These are phyloP conservation scores for Drymodes brunneopygia DNA, from an alignment of 2,113 vertebrate species.

Conservation along the genomic window DNA sequence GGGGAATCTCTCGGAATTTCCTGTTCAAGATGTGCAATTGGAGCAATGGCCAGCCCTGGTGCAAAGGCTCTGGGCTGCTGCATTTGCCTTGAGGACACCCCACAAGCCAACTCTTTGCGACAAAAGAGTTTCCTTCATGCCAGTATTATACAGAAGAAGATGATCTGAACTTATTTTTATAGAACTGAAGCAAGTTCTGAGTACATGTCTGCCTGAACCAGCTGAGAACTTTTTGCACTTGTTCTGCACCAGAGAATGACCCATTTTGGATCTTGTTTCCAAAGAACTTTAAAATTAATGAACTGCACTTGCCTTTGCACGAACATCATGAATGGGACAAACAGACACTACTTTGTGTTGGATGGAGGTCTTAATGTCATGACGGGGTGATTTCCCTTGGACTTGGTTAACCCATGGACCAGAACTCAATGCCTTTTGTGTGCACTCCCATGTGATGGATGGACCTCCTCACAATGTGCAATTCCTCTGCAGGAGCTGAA, in stretches of 20 bases:
- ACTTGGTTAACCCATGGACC: not conserved
- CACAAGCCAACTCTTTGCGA: not conserved
- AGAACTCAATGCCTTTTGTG: not conserved
- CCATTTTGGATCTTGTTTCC: not conserved
- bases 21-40: not conserved
- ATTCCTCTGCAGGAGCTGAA: slow-evolving; percentile 52
- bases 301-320: not conserved
- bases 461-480: slow-evolving; percentile 56
- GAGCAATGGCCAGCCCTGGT: not conserved
- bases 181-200: slow-evolving; percentile 20
- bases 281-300: not conserved
- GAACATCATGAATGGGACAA: not conserved
- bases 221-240: slow-evolving; percentile 20
- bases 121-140: slow-evolving; percentile 23
- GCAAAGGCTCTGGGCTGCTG: not conserved
- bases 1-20: not conserved
- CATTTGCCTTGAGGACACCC: not conserved
- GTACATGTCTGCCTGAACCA: not conserved
- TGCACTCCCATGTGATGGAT: not conserved
- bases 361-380: not conserved
- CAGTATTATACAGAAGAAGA: slow-evolving; percentile 63
- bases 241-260: not conserved
- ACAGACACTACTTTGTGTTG: not conserved
- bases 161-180: slow-evolving; percentile 34
- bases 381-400: not conserved